These are phyloP conservation scores for Datnioides undecimradiatus DNA, from an alignment of 2,113 vertebrate genomes.

Conservation along the genomic window DNA sequence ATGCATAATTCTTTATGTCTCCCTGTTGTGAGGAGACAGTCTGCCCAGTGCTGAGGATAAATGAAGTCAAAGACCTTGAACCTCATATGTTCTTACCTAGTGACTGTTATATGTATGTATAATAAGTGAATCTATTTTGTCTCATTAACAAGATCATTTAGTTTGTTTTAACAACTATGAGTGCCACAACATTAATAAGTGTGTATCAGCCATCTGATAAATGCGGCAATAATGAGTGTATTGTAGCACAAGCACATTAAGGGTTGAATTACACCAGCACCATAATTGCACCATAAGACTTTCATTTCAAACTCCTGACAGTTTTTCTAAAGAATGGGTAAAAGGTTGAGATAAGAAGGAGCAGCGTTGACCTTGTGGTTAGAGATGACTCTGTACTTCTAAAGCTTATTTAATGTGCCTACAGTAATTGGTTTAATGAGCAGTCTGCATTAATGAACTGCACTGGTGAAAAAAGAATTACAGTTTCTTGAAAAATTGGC, in stretches of 20 bases:
- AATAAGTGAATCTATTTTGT: background rate
- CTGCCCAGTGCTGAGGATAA: background rate
- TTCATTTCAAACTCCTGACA: background rate
- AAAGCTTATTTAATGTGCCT: no score
- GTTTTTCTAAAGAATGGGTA: background rate
- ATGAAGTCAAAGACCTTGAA: background rate
- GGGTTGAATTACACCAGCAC: background rate
- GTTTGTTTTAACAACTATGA: background rate
- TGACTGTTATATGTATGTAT: background rate
- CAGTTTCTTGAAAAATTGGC: no score
- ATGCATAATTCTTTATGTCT: background rate
- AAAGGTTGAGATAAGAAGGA: no score
- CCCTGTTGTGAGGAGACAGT: background rate
- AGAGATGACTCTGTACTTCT: no score
- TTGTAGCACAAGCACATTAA: background rate
- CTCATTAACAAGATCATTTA: background rate
- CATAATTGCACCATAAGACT: background rate
- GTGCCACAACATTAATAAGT: background rate
- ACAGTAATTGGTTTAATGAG: no score
- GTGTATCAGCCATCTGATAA: background rate
- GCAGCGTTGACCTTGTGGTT: background rate
- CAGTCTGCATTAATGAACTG: no score
- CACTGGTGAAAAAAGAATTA: no score
- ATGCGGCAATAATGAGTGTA: background rate
- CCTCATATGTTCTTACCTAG: background rate